Evolutionary conservation across 2,113 vertebrate genomes (phyloP).

Genomic region (Sturnus vulgaris): DNA sequence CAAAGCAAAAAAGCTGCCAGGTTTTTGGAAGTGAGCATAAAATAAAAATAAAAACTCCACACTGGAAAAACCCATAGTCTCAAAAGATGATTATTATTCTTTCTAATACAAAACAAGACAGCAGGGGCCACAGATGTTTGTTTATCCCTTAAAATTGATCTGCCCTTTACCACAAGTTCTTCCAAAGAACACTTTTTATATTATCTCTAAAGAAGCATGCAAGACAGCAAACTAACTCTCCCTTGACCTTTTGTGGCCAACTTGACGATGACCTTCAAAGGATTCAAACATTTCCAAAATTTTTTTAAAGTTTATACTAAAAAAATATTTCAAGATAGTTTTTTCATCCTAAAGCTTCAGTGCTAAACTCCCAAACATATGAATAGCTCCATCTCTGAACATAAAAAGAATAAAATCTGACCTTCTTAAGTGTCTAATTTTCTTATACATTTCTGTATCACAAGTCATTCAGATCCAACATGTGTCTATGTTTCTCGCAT

Average conservation of each 20-base stretch:
- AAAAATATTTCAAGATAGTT: background rate
- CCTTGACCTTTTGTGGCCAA: background rate
- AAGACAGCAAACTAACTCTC: background rate
- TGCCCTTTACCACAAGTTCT: constrained; percentile 35
- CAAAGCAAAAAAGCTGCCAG: background rate
- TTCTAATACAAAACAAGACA: constrained; percentile 53
- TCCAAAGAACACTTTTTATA: constrained; percentile 16
- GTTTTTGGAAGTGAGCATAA: background rate
- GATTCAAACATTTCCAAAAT: background rate
- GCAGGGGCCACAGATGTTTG: constrained; percentile 53
- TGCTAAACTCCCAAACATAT: background rate
- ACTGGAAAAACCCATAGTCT: background rate
- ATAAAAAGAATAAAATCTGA: background rate
- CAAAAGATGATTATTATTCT: constrained; percentile 19
- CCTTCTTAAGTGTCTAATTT: background rate
- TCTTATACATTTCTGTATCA: background rate
- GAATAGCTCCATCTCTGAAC: background rate
- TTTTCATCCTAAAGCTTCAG: background rate
- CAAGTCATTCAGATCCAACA: background rate
- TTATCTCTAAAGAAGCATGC: constrained; percentile 32
- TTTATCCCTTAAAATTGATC: constrained; percentile 63
- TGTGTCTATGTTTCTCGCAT: background rate
- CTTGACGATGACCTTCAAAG: constrained; percentile 4
- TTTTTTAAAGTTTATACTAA: background rate
- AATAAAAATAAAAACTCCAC: constrained; percentile 13